Conservation (phyloP, 2,888 invertebrate species). For the Melanchra persicariae region DNA sequence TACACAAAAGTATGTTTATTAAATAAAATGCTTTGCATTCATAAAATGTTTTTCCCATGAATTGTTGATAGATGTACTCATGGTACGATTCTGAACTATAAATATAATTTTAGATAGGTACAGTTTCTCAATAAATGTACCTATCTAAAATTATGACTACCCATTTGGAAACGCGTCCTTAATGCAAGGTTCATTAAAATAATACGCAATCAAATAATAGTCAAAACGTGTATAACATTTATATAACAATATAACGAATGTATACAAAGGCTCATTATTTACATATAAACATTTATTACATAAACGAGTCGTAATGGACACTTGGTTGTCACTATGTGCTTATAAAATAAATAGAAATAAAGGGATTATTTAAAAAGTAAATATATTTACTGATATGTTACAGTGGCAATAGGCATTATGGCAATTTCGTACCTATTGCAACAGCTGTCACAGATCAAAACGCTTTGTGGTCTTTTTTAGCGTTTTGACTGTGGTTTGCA, state of each 20-base stretch:
- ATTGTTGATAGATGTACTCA: no score
- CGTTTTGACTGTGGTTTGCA: neutral
- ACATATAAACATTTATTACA: slow-evolving; percentile 45
- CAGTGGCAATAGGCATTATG: neutral
- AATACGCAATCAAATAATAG: slow-evolving; percentile 24
- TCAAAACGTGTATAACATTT: slow-evolving; percentile 46
- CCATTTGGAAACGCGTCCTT: no score
- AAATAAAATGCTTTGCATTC: no score
- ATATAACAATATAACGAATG: slow-evolving; percentile 46
- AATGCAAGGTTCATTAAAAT: slow-evolving; percentile 15
- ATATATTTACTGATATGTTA: neutral
- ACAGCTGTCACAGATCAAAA: neutral
- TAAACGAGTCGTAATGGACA: slow-evolving; percentile 19
- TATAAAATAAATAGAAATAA: slow-evolving; percentile 40
- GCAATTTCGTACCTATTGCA: neutral
- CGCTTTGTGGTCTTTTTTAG: neutral
- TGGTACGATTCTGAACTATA: no score
- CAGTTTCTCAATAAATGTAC: no score
- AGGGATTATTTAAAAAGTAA: neutral
- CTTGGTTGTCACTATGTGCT: slow-evolving; percentile 31
- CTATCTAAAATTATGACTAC: no score
- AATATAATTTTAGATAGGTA: no score
- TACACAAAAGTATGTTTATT: no score
- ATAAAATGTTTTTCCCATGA: no score
- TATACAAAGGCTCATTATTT: slow-evolving; percentile 49